These are phyloP conservation scores for Eristalis arbustorum DNA, from an alignment of 2,888 invertebrate genomes.

Conservation along the genomic window DNA sequence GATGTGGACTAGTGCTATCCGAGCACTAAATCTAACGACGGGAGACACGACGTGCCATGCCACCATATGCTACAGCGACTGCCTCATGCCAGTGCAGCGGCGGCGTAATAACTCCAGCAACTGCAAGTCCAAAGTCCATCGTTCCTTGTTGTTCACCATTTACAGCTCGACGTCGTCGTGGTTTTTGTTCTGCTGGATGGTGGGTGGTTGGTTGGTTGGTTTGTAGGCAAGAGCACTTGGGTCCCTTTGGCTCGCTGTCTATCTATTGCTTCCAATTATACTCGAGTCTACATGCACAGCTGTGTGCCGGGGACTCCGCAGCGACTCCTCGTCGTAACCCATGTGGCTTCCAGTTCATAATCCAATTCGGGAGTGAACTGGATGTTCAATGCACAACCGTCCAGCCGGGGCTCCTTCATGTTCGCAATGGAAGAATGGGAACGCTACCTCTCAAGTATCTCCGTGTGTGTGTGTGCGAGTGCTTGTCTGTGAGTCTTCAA, in stretches of 20 bases:
- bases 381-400: background rate
- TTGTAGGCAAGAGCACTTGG: conserved; percentile 8
- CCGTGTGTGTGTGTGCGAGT: background rate
- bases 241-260: conserved; percentile 26
- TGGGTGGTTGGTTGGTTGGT: background rate
- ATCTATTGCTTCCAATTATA: conserved; percentile 62
- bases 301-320: conserved; percentile 1
- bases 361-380: conserved; percentile 59
- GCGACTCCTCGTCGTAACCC: background rate
- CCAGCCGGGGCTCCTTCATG: conserved; percentile 11
- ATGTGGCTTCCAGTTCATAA: conserved; percentile 45
- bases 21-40: conserved; percentile 61
- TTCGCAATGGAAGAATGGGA: conserved; percentile 13
- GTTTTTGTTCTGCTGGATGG: background rate
- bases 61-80: conserved; percentile 46
- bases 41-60: conserved; percentile 49
- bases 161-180: conserved; percentile 24
- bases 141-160: conserved; percentile 40
- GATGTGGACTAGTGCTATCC: conserved; percentile 36
- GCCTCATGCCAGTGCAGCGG: background rate
- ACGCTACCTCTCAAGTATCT: conserved; percentile 7
- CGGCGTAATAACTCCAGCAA: conserved; percentile 48
- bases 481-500: background rate
- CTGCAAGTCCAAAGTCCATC: conserved; percentile 27
- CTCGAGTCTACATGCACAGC: conserved; percentile 30